Conservation (phyloP, 1,140 invertebrate species). For the Heliconius himera region DNA sequence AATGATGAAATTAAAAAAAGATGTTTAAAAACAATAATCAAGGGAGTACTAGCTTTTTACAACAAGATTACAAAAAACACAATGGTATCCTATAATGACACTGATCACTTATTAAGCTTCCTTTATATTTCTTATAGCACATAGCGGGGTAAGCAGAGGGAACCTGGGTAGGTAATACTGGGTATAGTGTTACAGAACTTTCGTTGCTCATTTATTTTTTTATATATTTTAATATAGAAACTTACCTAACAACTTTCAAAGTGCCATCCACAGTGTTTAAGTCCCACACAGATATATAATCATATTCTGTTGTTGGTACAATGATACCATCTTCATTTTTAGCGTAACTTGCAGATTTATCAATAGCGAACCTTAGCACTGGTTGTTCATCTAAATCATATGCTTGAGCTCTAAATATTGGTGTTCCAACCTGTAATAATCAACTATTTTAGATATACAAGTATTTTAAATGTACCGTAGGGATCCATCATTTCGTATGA, state of each 20-base stretch:
- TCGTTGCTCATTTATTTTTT: neutral
- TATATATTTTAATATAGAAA: neutral
- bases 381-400: conserved; percentile 90
- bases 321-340: conserved; percentile 90
- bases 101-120: no score
- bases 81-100: no score
- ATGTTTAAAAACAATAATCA: no score
- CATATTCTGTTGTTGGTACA: conserved; percentile 87
- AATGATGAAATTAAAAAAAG: no score
- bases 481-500: no score
- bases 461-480: neutral
- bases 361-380: conserved; percentile 88
- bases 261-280: conserved; percentile 89
- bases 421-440: conserved; percentile 84
- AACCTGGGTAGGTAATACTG: no score
- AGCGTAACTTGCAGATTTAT: conserved; percentile 87
- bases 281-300: conserved; percentile 87
- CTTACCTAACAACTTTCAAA: conserved; percentile 82
- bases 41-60: no score
- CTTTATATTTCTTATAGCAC: no score
- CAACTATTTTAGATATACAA: neutral
- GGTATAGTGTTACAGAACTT: no score
- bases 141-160: no score
- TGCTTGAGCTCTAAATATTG: conserved; percentile 87
- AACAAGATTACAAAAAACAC: no score